Evolutionary conservation across 1,140 invertebrate genomes (phyloP).

Genomic region (Pseudomyrmex dendroicus): DNA sequence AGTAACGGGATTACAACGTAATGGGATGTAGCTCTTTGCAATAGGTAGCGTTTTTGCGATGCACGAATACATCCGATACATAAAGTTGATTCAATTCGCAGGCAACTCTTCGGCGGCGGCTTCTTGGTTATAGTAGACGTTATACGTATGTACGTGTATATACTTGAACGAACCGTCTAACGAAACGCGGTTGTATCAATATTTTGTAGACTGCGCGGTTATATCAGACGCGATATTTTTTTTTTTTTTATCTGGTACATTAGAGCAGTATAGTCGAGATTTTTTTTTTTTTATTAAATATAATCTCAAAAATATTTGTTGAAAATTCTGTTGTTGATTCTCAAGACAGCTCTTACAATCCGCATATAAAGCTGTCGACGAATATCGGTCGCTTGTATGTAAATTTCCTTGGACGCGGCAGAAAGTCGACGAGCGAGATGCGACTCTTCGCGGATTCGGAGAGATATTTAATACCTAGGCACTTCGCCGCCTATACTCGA

Average conservation of each 20-base stretch:
- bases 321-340: conserved; percentile 1
- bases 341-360: conserved; percentile 3
- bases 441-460: conserved; percentile 46
- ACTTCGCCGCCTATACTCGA: neutral
- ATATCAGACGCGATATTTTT: conserved; percentile 10
- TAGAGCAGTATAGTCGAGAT: neutral
- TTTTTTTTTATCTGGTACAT: conserved; percentile 2
- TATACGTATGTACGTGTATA: neutral
- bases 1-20: conserved; percentile 38
- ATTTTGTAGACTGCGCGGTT: conserved; percentile 11
- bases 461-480: conserved; percentile 49
- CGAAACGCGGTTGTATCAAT: neutral
- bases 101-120: neutral
- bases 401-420: conserved; percentile 60
- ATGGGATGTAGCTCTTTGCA: conserved; percentile 17
- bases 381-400: neutral
- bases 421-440: conserved; percentile 46
- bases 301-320: conserved; percentile 19
- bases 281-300: conserved; percentile 15
- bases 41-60: conserved; percentile 10
- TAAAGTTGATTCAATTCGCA: conserved; percentile 26
- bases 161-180: neutral
- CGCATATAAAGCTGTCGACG: neutral
- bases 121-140: neutral
- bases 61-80: conserved; percentile 6